A percentile compares a stretch with the other conserved stretches of the same genome.
Evolutionary conservation across 2,113 vertebrate genomes (phyloP).

Genomic region (Porphyrio hochstetteri): DNA sequence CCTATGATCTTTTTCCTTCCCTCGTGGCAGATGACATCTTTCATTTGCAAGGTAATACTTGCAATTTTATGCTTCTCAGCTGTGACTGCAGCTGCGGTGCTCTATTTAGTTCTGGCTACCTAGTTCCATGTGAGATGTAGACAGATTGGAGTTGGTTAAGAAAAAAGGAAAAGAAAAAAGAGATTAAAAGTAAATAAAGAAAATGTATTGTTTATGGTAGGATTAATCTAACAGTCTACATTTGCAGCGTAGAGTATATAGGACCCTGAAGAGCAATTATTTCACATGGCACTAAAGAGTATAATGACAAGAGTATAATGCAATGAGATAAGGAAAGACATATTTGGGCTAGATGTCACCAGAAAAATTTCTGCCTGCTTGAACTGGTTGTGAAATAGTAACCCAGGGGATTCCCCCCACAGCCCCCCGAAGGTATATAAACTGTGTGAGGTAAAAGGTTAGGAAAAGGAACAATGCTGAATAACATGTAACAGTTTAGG

Average conservation of each 20-base stretch:
- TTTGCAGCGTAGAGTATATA: background rate
- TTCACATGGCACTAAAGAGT: background rate
- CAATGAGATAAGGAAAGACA: background rate
- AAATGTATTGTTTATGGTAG: background rate
- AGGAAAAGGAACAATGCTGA: background rate
- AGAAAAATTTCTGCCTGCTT: background rate
- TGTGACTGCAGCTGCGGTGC: background rate
- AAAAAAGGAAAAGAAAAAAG: background rate
- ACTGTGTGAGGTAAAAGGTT: background rate
- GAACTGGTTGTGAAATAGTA: background rate
- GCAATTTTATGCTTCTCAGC: background rate
- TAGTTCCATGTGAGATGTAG: background rate
- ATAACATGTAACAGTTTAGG: background rate
- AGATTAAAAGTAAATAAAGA: background rate
- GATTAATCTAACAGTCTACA: background rate
- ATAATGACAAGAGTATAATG: background rate
- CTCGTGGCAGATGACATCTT: background rate
- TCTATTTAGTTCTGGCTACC: background rate
- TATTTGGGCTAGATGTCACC: background rate
- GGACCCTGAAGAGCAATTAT: background rate
- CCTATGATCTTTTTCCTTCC: background rate
- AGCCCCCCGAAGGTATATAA: background rate
- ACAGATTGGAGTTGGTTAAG: background rate
- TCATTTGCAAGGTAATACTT: background rate
- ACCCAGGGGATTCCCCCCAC: background rate